These are phyloP conservation scores for Drosophila meridiana DNA, from an alignment of 2,888 invertebrate genomes.

Conservation along the genomic window DNA sequence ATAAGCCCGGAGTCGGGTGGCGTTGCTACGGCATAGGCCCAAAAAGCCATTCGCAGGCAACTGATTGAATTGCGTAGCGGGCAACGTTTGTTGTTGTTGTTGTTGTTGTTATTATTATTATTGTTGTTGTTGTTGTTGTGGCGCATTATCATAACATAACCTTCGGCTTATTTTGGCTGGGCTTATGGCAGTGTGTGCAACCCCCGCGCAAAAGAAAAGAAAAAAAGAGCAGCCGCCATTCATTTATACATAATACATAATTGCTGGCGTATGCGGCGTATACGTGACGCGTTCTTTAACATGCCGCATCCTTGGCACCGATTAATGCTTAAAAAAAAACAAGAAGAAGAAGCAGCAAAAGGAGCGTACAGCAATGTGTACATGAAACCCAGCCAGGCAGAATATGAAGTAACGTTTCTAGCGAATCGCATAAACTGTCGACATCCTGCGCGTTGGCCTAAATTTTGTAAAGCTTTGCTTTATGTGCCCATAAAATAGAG, in stretches of 20 bases:
- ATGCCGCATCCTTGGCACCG: constrained; percentile 70
- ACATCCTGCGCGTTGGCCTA: constrained; percentile 39
- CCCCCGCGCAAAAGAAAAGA: constrained; percentile 7
- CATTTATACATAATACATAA: constrained; percentile 50
- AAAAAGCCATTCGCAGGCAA: constrained; percentile 1
- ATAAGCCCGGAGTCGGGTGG: neutral
- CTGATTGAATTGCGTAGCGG: constrained; percentile 55
- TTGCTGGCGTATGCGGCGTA: constrained; percentile 74
- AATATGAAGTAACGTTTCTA: constrained; percentile 11
- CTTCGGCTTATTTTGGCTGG: constrained; percentile 66
- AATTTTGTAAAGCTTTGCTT: constrained; percentile 51
- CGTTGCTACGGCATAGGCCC: constrained; percentile 19
- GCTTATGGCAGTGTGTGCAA: constrained; percentile 38
- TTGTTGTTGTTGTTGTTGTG: constrained; percentile 15
- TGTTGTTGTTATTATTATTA: neutral
- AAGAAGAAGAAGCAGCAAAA: neutral
- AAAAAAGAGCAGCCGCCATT: constrained; percentile 2
- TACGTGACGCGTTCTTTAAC: constrained; percentile 65
- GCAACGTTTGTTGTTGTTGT: constrained; percentile 3
- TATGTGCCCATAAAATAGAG: constrained; percentile 57
- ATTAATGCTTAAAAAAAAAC: constrained; percentile 23
- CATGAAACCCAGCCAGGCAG: constrained; percentile 12
- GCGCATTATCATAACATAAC: constrained; percentile 54
- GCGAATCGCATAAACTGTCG: constrained; percentile 27
- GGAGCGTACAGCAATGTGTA: neutral